These are phyloP conservation scores for Zaprionus lineosus DNA, from an alignment of 2,888 invertebrate genomes.

Conservation along the genomic window DNA sequence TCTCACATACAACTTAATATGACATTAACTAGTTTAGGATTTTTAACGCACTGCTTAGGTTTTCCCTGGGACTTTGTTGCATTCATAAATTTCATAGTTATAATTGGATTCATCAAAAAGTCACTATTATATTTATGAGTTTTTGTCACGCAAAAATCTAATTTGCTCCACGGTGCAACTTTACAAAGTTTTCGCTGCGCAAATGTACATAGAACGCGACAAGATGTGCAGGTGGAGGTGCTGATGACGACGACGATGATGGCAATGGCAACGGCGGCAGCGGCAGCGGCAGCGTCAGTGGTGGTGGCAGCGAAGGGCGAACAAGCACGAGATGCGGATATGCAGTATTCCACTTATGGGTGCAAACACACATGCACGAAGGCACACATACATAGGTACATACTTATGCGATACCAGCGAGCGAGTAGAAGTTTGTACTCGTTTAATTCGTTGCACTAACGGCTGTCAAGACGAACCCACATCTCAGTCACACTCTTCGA, in stretches of 20 bases:
- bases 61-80: too few relatives aligned
- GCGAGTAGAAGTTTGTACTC: conserved; percentile 18
- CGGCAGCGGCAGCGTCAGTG: conserved; percentile 11
- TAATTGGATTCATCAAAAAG: too few relatives aligned
- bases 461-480: conserved; percentile 17
- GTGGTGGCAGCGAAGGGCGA: conserved; percentile 14
- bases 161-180: too few relatives aligned
- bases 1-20: too few relatives aligned
- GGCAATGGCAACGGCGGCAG: conserved; percentile 11
- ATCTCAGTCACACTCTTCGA: conserved; percentile 17
- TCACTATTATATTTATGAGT: too few relatives aligned
- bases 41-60: too few relatives aligned
- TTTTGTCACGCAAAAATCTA: too few relatives aligned
- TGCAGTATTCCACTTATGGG: conserved; percentile 23
- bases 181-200: conserved; percentile 43
- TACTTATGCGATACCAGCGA: conserved; percentile 6
- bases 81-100: too few relatives aligned
- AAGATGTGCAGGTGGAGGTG: not conserved
- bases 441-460: conserved; percentile 47
- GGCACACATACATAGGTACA: conserved; percentile 19
- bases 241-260: conserved; percentile 2
- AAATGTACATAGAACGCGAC: not conserved
- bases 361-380: conserved; percentile 12
- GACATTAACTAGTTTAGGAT: too few relatives aligned
- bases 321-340: conserved; percentile 21